These are phyloP conservation scores for Saccopteryx bilineata DNA, from an alignment of 2,113 vertebrate species.

Conservation along the genomic window DNA sequence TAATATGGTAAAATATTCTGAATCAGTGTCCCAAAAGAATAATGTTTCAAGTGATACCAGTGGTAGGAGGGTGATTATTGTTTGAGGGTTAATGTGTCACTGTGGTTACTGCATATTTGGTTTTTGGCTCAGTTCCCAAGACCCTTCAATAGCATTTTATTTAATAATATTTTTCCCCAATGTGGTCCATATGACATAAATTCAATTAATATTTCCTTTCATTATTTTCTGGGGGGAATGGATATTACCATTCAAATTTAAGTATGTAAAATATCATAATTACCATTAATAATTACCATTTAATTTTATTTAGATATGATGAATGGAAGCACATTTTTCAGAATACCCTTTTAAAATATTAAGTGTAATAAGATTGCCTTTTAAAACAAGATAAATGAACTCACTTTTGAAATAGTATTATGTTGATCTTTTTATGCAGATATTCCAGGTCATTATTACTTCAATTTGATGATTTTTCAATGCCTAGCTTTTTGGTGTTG, in stretches of 20 bases:
- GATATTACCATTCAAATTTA: constrained; percentile 55
- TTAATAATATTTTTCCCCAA: background rate
- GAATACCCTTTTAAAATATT: constrained; percentile 22
- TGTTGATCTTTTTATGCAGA: background rate
- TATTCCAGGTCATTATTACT: background rate
- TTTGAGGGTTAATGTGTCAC: background rate
- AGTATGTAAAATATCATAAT: constrained; percentile 40
- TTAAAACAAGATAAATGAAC: background rate
- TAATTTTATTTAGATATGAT: constrained; percentile 6
- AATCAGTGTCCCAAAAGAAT: background rate
- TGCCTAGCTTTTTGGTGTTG: background rate
- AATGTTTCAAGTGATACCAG: constrained; percentile 25
- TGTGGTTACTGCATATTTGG: constrained; percentile 28
- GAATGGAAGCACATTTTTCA: background rate
- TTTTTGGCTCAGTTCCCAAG: constrained; percentile 27
- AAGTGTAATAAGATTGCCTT: background rate
- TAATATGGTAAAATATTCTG: constrained; percentile 51
- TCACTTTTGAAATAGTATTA: background rate
- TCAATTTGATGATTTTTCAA: constrained; percentile 47
- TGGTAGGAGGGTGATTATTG: background rate
- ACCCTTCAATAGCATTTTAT: background rate
- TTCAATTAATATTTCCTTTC: constrained; percentile 57
- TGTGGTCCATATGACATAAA: background rate
- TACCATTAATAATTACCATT: background rate
- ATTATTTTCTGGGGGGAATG: background rate